Evolutionary conservation across 2,113 vertebrate genomes (phyloP).

Genomic region (Xenopus tropicalis): DNA sequence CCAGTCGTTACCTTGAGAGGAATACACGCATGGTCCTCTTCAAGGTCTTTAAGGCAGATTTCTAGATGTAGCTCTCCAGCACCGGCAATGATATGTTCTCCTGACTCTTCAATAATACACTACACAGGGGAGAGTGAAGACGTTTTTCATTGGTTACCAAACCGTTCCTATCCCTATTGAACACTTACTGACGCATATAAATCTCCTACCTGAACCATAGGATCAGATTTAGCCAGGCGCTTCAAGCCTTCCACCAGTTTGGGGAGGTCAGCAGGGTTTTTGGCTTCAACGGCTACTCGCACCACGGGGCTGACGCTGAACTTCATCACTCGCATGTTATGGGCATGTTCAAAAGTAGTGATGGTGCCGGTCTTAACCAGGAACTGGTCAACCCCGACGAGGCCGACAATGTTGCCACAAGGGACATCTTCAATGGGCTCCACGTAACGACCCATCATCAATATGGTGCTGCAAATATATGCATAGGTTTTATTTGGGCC

Average conservation of each 20-base stretch:
- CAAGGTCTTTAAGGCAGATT: constrained; percentile 62
- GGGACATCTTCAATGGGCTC: constrained; percentile 66
- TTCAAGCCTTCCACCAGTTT: constrained; percentile 66
- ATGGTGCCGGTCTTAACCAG: constrained; percentile 61
- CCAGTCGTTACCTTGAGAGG: constrained; percentile 53
- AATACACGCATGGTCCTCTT: constrained; percentile 63
- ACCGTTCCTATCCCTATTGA: too few species aligned
- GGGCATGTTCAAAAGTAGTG: constrained; percentile 60
- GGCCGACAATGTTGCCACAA: constrained; percentile 62
- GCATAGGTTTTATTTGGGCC: too few species aligned
- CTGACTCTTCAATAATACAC: constrained; percentile 54
- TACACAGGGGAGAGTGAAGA: constrained; percentile 9
- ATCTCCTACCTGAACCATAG: constrained; percentile 62
- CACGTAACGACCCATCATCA: constrained; percentile 64
- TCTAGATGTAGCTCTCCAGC: constrained; percentile 61
- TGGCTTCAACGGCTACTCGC: constrained; percentile 60
- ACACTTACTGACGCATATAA: too few species aligned
- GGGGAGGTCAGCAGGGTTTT: constrained; percentile 61
- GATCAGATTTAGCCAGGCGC: constrained; percentile 62
- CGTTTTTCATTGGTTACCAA: too few species aligned
- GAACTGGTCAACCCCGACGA: constrained; percentile 64
- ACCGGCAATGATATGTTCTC: constrained; percentile 59
- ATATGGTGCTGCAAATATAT: constrained; percentile 55
- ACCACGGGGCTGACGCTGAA: constrained; percentile 63
- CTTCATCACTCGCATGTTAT: constrained; percentile 64